Evolutionary conservation across 2,113 vertebrate species (phyloP), one percentile per base, ranked within the genome.

Genomic region (Aptenodytes forsteri): DNA sequence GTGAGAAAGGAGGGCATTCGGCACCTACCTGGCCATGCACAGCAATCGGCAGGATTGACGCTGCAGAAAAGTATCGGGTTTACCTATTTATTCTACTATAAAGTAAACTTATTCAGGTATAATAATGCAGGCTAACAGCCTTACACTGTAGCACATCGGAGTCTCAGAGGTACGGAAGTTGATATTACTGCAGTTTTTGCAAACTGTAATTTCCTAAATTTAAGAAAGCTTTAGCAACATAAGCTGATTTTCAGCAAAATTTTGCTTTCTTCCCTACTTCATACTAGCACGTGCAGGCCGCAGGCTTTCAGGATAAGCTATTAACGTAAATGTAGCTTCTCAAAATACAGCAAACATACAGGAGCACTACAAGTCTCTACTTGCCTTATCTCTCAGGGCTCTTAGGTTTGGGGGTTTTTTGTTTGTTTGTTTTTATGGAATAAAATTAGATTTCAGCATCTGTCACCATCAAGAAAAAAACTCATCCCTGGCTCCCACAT

Each of bases 401-500:
- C 91, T 95, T 87, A 40, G 72, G 47, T 81, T 76, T 89, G 73
- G n/a, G 30, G 4, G 2, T 67, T 56, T 55, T 40, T 91, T 80
- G 67, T 76, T 92, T 94, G 73, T 34, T 69, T 91, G 54, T 97
- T 97, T 95, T 97, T 90, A 92, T 73, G 94, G 88, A 97, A 97
- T 97, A 98, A 98, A 98, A 98, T 98, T 97, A 98, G 95, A 98
- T 98, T 98, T 96, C 96, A 97, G 97, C 98, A 98, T 98, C 98
- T 98, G 98, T 97, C 97, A 97, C 97, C 83, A 97, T 97, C 95
- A 98, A 96, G 95, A 89, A 97, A 95, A 92, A 96, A 96, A 50
- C 84, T 94, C 94, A 97, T 97, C 96, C 95, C 97, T 94, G 87
- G 96, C 89, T 98, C 97, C 98, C 98, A 95, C 89, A 96, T 97